phyloP scores from a whole-genome alignment of 2,888 invertebrate species.

The Petrolisthes cinctipes region DNA sequence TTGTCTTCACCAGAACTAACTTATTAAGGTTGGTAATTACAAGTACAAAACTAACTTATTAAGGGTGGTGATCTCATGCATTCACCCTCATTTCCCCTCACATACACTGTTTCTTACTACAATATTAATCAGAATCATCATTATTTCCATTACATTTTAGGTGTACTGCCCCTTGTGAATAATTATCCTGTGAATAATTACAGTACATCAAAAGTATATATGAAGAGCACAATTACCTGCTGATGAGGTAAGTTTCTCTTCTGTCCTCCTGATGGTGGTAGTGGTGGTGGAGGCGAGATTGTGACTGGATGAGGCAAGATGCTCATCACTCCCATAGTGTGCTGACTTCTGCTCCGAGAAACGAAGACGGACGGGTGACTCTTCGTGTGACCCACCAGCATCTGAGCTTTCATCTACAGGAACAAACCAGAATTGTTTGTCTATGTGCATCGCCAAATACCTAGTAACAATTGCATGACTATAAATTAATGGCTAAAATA shows the following conservation, averaged over 20 bases:
- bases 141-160: neutral
- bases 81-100: neutral
- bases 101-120: neutral
- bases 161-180: neutral
- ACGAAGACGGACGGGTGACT: neutral
- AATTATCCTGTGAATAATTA: neutral
- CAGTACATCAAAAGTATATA: neutral
- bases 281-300: constrained; percentile 29
- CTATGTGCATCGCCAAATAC: too few species aligned
- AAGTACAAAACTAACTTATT: too few species aligned
- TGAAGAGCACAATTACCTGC: constrained; percentile 4
- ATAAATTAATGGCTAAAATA: too few species aligned
- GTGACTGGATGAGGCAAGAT: constrained; percentile 29
- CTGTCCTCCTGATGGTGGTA: constrained; percentile 35
- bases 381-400: constrained; percentile 15
- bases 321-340: constrained; percentile 32
- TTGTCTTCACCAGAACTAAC: too few species aligned
- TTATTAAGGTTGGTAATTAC: too few species aligned
- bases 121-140: neutral
- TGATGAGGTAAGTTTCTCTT: constrained; percentile 28
- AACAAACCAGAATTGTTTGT: neutral
- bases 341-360: constrained; percentile 24
- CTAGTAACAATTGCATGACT: too few species aligned
- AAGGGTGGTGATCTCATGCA: too few species aligned
- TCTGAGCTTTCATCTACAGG: constrained; percentile 32